These are phyloP conservation scores for Xanthia icteritia DNA, from an alignment of 2,888 invertebrate genomes.

Conservation along the genomic window DNA sequence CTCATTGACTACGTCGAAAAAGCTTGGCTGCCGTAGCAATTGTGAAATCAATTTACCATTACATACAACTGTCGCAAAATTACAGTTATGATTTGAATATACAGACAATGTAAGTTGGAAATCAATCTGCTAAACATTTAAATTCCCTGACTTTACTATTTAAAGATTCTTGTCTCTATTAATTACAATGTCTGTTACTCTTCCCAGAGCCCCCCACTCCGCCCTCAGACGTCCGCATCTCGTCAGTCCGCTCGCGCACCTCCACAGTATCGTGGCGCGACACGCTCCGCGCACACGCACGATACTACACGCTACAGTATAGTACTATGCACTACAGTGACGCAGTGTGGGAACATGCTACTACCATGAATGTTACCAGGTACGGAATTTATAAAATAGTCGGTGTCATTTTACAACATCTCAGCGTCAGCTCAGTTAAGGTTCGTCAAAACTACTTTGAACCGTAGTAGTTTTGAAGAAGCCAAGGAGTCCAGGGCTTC, in stretches of 20 bases:
- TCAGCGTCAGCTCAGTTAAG: not conserved
- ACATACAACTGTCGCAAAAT: not conserved
- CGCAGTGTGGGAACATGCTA: constrained; percentile 82
- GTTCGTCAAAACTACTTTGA: not conserved
- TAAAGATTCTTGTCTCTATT: not conserved
- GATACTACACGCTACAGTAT: constrained; percentile 84
- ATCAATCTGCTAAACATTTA: not conserved
- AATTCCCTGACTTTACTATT: not conserved
- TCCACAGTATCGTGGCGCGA: constrained; percentile 83
- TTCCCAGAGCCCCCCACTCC: constrained; percentile 85
- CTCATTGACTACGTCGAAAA: not conserved
- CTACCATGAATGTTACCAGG: constrained; percentile 83
- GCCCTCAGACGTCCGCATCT: constrained; percentile 83
- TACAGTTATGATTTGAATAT: not conserved
- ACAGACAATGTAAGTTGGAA: not conserved
- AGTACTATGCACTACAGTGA: constrained; percentile 77
- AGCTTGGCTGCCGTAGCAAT: not conserved
- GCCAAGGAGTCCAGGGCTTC: not conserved
- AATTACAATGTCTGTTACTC: not conserved
- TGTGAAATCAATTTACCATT: not conserved
- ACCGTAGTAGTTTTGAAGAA: not conserved
- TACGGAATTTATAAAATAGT: constrained; percentile 48
- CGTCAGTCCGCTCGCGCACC: constrained; percentile 78
- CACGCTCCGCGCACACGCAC: constrained; percentile 78
- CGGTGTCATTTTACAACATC: not conserved